phyloP scores from a whole-genome alignment of 2,888 invertebrate species.

The Xylota segnis region DNA sequence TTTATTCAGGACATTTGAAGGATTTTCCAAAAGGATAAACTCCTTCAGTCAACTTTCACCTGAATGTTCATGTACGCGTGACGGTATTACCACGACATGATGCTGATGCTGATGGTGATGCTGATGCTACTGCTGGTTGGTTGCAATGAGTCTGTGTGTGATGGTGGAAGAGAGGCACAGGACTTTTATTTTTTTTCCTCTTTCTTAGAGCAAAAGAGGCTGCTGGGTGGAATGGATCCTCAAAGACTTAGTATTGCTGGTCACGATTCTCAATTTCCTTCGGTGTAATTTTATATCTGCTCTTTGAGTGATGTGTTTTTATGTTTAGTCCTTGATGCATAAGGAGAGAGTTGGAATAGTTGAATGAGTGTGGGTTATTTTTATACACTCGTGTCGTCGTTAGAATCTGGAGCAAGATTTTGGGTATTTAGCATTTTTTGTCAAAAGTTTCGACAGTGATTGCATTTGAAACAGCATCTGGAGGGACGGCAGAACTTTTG shows the following conservation, averaged over 20 bases:
- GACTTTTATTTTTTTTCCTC: not conserved
- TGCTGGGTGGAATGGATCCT: not conserved
- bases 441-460: slow-evolving; percentile 23
- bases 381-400: not conserved
- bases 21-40: slow-evolving; percentile 67
- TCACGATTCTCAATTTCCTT: slow-evolving; percentile 76
- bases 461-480: slow-evolving; percentile 16
- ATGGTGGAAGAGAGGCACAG: slow-evolving; percentile 5
- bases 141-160: slow-evolving; percentile 18
- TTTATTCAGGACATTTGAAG: slow-evolving; percentile 65
- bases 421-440: slow-evolving; percentile 32
- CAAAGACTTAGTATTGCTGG: slow-evolving; percentile 64
- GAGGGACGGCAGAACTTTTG: not conserved
- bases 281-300: slow-evolving; percentile 65
- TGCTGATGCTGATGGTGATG: slow-evolving; percentile 2
- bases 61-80: slow-evolving; percentile 61
- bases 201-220: slow-evolving; percentile 1
- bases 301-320: slow-evolving; percentile 68
- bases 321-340: slow-evolving; percentile 55
- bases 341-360: not conserved
- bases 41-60: slow-evolving; percentile 68
- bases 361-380: slow-evolving; percentile 21
- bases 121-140: slow-evolving; percentile 1
- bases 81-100: slow-evolving; percentile 47
- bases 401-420: not conserved